Evolutionary conservation across 2,113 vertebrate species (phyloP).

Genomic region (Erythrolamprus reginae): DNA sequence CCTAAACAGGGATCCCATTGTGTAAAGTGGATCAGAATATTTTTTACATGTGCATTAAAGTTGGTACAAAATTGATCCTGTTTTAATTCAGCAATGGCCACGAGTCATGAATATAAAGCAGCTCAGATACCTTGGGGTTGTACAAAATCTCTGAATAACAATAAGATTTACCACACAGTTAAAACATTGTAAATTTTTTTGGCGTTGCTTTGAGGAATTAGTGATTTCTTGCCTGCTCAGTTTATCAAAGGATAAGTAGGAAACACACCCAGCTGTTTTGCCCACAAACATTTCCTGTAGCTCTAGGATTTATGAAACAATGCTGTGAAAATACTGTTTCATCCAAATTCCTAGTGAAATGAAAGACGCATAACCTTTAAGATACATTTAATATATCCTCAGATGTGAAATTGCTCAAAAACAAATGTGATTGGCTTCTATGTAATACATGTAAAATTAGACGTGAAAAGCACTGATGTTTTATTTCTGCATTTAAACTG

Average conservation of each 20-base stretch:
- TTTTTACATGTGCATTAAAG: not conserved
- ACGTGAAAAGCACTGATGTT: not conserved
- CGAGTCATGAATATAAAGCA: not conserved
- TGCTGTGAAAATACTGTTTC: slow-evolving; percentile 8
- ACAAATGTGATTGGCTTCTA: not conserved
- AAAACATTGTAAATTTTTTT: slow-evolving; percentile 28
- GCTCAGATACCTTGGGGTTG: not conserved
- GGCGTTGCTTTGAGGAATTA: slow-evolving; percentile 29
- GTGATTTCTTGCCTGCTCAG: slow-evolving; percentile 25
- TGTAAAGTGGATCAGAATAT: not conserved
- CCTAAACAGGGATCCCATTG: not conserved
- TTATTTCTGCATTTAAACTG: not conserved
- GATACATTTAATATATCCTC: not conserved
- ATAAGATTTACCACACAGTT: not conserved
- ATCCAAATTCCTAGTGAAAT: not conserved
- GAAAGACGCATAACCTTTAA: not conserved
- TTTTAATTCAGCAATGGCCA: not conserved
- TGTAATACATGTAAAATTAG: not conserved
- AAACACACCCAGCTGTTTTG: slow-evolving; percentile 24
- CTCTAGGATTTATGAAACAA: slow-evolving; percentile 28
- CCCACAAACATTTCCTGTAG: slow-evolving; percentile 14
- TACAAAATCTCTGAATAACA: slow-evolving; percentile 26
- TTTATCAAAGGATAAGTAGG: not conserved
- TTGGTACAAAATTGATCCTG: not conserved
- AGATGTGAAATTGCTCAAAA: not conserved